These are phyloP conservation scores for Anguilla megastoma DNA, from an alignment of 2,797 vertebrate species.

Conservation along the genomic window DNA sequence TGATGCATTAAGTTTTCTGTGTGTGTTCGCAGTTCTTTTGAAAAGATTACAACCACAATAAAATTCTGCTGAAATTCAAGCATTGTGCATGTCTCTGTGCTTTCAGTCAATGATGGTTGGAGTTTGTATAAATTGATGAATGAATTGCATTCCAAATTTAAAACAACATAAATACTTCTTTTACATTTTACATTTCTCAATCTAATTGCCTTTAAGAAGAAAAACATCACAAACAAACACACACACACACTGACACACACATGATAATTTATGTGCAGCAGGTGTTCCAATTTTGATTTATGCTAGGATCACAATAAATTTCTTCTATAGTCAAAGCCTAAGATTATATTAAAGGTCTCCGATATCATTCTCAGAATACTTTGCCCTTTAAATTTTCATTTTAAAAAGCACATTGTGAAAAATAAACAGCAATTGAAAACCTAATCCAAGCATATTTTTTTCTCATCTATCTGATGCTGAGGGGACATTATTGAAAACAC, in stretches of 20 bases:
- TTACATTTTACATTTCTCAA: background rate
- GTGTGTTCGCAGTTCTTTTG: background rate
- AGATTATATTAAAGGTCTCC: constrained; percentile 1
- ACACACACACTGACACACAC: background rate
- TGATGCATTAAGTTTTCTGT: too few species aligned
- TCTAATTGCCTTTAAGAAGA: background rate
- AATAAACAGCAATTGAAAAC: background rate
- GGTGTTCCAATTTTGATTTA: background rate
- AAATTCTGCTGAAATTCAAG: background rate
- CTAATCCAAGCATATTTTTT: background rate
- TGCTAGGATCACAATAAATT: background rate
- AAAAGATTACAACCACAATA: background rate
- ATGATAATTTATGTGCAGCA: background rate
- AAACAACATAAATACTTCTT: background rate
- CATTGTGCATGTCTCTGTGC: background rate
- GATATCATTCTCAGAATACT: background rate
- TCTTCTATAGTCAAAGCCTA: background rate
- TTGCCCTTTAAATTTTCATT: background rate
- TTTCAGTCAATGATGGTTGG: background rate
- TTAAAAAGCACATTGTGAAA: background rate
- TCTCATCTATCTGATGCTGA: background rate
- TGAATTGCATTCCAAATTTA: background rate
- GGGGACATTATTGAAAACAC: background rate
- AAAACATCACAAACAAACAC: background rate
- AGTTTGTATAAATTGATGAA: background rate